phyloP scores from a whole-genome alignment of 1,140 invertebrate species.

The Drusus annulatus region DNA sequence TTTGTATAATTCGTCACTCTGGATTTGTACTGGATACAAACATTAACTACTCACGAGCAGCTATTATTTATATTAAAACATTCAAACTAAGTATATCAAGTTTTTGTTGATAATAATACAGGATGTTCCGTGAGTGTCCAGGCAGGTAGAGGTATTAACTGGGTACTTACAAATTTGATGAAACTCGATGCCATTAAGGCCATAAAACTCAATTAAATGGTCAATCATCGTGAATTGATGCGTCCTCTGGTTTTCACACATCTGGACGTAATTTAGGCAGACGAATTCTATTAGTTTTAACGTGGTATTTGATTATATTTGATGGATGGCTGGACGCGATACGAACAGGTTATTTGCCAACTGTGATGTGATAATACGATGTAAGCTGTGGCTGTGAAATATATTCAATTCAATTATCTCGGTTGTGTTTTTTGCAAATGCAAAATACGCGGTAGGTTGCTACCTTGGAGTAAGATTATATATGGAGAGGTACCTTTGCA shows the following conservation, averaged over 20 bases:
- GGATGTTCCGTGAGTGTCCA: background rate
- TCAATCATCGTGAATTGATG: background rate
- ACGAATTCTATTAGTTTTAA: conserved; percentile 1
- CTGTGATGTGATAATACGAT: background rate
- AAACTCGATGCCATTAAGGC: background rate
- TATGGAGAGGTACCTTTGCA: no score
- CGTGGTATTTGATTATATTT: conserved; percentile 13
- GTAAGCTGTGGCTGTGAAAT: no score
- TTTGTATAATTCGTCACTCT: no score
- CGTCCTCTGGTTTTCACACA: conserved; percentile 14
- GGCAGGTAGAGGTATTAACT: no score
- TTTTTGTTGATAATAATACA: background rate
- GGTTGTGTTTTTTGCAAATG: no score
- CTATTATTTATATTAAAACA: no score
- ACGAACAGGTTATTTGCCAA: background rate
- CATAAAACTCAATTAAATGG: conserved; percentile 30
- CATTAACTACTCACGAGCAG: no score
- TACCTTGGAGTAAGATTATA: no score
- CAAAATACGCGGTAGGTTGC: no score
- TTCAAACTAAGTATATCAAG: no score
- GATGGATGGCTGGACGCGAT: background rate
- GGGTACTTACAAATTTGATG: conserved; percentile 10
- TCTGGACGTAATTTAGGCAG: conserved; percentile 7
- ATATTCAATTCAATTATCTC: no score
- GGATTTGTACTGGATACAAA: no score